phyloP scores from a whole-genome alignment of 2,113 vertebrate species.

The Carlito syrichta region DNA sequence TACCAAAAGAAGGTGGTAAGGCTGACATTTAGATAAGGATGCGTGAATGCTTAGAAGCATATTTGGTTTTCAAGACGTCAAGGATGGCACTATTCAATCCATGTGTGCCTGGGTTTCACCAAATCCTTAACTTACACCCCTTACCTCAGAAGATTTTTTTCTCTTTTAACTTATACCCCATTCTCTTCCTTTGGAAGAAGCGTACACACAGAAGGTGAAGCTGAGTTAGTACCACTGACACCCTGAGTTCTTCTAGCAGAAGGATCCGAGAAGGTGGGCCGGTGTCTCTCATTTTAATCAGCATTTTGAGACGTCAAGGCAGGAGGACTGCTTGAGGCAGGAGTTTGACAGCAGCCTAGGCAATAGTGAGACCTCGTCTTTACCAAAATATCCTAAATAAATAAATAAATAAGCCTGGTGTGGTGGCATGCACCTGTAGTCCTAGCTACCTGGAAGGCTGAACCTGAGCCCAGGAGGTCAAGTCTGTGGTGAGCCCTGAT shows the following conservation, averaged over 20 bases:
- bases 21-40: background rate
- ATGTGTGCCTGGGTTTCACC: background rate
- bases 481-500: too few relatives aligned
- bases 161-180: background rate
- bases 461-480: too few relatives aligned
- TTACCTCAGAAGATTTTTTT: background rate
- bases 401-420: too few relatives aligned
- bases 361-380: too few relatives aligned
- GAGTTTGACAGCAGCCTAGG: too few relatives aligned
- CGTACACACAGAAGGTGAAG: background rate
- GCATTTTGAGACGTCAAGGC: too few relatives aligned
- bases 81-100: background rate
- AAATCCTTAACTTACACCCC: background rate
- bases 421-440: too few relatives aligned
- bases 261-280: too few relatives aligned
- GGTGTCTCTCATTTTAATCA: too few relatives aligned
- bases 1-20: background rate
- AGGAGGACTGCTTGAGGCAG: too few relatives aligned
- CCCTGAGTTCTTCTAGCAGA: background rate
- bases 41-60: background rate
- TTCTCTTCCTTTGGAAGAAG: background rate
- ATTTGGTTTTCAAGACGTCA: background rate
- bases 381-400: too few relatives aligned
- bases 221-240: background rate
- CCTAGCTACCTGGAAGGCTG: too few relatives aligned